These are phyloP conservation scores for Grapholita molesta DNA, from an alignment of 1,140 invertebrate species.

Conservation along the genomic window DNA sequence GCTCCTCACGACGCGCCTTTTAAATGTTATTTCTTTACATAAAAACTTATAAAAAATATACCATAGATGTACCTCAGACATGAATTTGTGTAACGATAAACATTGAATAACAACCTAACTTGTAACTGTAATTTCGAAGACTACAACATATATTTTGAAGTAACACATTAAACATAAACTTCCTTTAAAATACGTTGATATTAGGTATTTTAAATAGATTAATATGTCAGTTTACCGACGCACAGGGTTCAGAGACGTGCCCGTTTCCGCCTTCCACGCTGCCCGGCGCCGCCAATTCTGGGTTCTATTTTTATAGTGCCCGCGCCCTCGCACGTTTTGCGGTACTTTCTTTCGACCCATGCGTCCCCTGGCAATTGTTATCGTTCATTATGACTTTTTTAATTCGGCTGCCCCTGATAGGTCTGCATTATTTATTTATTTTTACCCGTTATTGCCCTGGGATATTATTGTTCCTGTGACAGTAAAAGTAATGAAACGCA, in stretches of 20 bases:
- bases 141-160: too few species aligned
- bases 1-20: too few species aligned
- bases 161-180: too few species aligned
- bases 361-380: constrained; percentile 33
- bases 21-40: too few species aligned
- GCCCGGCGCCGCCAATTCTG: constrained; percentile 22
- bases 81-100: too few species aligned
- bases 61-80: too few species aligned
- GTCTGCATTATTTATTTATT: constrained; percentile 19
- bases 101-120: too few species aligned
- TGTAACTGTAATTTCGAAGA: too few species aligned
- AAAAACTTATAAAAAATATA: too few species aligned
- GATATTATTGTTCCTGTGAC: constrained; percentile 2
- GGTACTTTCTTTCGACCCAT: constrained; percentile 31
- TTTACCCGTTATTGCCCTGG: not conserved
- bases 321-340: constrained; percentile 30
- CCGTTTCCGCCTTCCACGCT: not conserved
- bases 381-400: constrained; percentile 42
- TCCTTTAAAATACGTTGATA: too few species aligned
- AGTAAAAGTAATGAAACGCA: not conserved
- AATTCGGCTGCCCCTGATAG: constrained; percentile 33
- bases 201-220: not conserved
- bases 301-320: constrained; percentile 25
- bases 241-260: not conserved
- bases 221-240: not conserved